phyloP scores from a whole-genome alignment of 2,113 vertebrate genomes.

The Zosterops japonicus region DNA sequence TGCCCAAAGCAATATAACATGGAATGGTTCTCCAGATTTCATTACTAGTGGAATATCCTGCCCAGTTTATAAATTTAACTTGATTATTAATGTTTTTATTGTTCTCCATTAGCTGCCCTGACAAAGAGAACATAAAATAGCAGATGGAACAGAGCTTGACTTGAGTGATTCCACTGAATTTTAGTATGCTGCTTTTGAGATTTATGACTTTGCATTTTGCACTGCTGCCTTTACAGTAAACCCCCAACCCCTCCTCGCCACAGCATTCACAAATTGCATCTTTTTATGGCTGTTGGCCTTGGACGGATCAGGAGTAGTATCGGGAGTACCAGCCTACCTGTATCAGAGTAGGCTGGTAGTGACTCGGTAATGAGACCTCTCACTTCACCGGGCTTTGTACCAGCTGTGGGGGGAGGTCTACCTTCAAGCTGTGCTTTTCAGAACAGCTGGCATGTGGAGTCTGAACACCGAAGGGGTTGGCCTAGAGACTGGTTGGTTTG shows the following conservation, averaged over 20 bases:
- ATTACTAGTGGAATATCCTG: slow-evolving; percentile 34
- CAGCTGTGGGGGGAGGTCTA: not conserved
- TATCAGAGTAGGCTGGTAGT: not conserved
- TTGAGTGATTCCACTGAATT: not conserved
- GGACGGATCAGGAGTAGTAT: not conserved
- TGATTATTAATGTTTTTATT: slow-evolving; percentile 60
- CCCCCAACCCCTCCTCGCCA: not conserved
- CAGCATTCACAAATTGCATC: not conserved
- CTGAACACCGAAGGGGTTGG: not conserved
- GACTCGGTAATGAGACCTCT: not conserved
- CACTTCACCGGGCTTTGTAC: not conserved
- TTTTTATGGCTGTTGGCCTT: not conserved
- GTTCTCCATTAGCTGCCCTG: slow-evolving; percentile 32
- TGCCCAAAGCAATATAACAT: slow-evolving; percentile 36
- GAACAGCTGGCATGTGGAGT: accelerated
- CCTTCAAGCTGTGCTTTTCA: not conserved
- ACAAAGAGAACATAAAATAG: slow-evolving; percentile 6
- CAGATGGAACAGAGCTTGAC: not conserved
- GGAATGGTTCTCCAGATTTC: slow-evolving; percentile 37
- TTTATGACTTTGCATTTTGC: not conserved
- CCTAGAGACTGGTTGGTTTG: not conserved
- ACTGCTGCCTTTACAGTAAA: not conserved
- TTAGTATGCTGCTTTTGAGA: not conserved
- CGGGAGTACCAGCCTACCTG: not conserved
- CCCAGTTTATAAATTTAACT: slow-evolving; percentile 49